These are phyloP conservation scores for Cyclura pinguis DNA, from an alignment of 2,797 vertebrate genomes.

Conservation along the genomic window DNA sequence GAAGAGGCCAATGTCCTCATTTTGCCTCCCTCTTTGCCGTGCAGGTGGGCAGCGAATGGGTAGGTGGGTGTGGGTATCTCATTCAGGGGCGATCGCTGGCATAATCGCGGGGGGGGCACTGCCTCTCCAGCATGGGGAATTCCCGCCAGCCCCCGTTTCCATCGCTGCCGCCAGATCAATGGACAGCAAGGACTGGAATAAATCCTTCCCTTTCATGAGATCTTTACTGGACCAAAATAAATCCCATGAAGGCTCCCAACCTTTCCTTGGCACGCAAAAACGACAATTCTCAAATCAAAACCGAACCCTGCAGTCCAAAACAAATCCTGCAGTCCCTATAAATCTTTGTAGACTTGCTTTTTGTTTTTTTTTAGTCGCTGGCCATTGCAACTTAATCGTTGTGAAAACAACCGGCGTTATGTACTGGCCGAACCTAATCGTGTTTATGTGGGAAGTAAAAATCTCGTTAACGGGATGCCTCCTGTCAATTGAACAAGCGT, in stretches of 20 bases:
- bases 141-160: neutral
- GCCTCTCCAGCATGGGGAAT: neutral
- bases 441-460: neutral
- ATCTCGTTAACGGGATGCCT: neutral
- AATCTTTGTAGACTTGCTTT: neutral
- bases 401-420: neutral
- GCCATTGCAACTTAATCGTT: neutral
- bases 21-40: too few species aligned
- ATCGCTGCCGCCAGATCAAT: neutral
- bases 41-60: too few species aligned
- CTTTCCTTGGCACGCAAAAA: neutral
- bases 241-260: neutral
- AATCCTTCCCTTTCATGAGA: neutral
- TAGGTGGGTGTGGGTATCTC: neutral
- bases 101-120: constrained; percentile 4
- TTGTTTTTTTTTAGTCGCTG: neutral
- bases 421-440: neutral
- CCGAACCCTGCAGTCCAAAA: neutral
- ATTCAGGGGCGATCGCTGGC: too few species aligned
- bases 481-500: neutral
- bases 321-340: neutral
- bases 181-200: neutral
- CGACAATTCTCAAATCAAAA: too few species aligned
- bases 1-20: too few species aligned
- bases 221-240: neutral